Percentiles rank a stretch among this genome's conserved stretches.
Evolutionary conservation across 2,888 invertebrate genomes (phyloP).

Genomic region (Chaetogeoica ovagalla): DNA sequence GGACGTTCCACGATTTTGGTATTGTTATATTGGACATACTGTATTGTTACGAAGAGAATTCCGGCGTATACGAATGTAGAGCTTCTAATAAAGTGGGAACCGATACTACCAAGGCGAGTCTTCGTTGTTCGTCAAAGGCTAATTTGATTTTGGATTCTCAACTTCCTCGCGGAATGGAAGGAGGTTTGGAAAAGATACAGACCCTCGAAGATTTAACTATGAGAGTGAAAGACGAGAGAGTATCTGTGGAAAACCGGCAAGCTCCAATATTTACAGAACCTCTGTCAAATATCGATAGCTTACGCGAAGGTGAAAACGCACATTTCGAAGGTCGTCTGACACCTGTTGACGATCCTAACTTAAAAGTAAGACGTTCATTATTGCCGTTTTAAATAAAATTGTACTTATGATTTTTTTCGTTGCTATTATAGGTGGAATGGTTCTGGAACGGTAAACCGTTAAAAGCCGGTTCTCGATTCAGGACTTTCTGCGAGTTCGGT

Average conservation of each 20-base stretch:
- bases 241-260: slow-evolving; percentile 76
- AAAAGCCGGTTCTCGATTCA: slow-evolving; percentile 86
- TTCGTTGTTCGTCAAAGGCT: slow-evolving; percentile 86
- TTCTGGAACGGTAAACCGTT: slow-evolving; percentile 90
- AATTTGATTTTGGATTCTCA: slow-evolving; percentile 90
- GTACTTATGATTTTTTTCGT: not conserved
- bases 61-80: slow-evolving; percentile 89
- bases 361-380: slow-evolving; percentile 65
- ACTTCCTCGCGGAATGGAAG: slow-evolving; percentile 91
- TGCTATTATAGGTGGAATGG: slow-evolving; percentile 75
- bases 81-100: slow-evolving; percentile 89
- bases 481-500: slow-evolving; percentile 97
- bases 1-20: slow-evolving; percentile 97
- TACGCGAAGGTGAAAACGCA: slow-evolving; percentile 87
- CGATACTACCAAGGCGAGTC: slow-evolving; percentile 79
- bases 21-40: slow-evolving; percentile 93
- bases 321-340: slow-evolving; percentile 88
- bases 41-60: slow-evolving; percentile 95
- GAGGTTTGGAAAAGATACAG: slow-evolving; percentile 89
- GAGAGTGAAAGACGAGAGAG: slow-evolving; percentile 72
- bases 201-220: slow-evolving; percentile 87
- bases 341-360: slow-evolving; percentile 86
- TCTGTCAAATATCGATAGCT: slow-evolving; percentile 80
- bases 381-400: not conserved
- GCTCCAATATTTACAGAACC: slow-evolving; percentile 91